phyloP scores from a whole-genome alignment of 2,888 invertebrate genomes.

The Leptura quadrifasciata region DNA sequence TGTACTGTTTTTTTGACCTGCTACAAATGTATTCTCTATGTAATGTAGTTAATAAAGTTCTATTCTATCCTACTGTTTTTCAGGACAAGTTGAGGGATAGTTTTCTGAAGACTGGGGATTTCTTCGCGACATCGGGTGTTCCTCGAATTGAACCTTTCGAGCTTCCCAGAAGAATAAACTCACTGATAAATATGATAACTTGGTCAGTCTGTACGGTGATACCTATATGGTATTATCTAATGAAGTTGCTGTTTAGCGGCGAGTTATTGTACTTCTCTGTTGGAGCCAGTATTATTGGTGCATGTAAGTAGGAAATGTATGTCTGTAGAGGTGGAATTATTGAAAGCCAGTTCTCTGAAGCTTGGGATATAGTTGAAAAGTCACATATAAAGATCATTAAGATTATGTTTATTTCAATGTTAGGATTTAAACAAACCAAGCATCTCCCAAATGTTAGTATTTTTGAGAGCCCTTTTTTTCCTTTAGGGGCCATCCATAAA shows the following conservation, averaged over 20 bases:
- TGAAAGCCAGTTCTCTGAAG: no score
- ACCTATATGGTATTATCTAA: constrained; percentile 83
- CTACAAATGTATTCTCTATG: no score
- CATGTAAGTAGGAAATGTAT: constrained; percentile 91
- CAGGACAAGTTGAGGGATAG: constrained; percentile 85
- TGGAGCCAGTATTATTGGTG: constrained; percentile 81
- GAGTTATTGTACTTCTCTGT: constrained; percentile 82
- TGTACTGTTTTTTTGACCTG: background rate
- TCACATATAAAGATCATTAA: no score
- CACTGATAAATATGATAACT: constrained; percentile 82
- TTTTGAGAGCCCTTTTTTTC: no score
- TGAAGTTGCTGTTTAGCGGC: constrained; percentile 83
- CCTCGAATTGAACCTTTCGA: constrained; percentile 78
- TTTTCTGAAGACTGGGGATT: constrained; percentile 85
- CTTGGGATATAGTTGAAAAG: no score
- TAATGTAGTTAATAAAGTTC: no score
- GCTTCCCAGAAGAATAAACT: constrained; percentile 78
- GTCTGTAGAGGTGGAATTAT: no score
- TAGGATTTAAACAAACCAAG: no score
- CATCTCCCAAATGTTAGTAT: no score
- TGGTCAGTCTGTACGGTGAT: constrained; percentile 83
- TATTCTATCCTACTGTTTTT: constrained; percentile 63
- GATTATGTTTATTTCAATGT: no score
- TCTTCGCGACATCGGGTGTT: constrained; percentile 85
- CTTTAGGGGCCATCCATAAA: no score